Evolutionary conservation across 2,113 vertebrate genomes (phyloP).

Genomic region (Colaptes auratus): DNA sequence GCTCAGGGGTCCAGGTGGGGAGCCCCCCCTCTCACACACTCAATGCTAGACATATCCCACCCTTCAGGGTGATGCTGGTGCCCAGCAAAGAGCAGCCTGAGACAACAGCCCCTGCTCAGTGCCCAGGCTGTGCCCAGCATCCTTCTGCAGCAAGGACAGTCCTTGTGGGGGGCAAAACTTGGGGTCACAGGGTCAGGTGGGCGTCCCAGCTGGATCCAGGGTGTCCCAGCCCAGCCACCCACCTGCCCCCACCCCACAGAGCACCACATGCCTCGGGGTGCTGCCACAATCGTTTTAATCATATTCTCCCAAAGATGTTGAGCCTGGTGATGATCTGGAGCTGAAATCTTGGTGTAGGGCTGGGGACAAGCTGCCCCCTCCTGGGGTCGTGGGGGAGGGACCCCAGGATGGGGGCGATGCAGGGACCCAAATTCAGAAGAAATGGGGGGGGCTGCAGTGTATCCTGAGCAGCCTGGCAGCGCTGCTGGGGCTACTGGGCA

Average conservation of each 20-base stretch:
- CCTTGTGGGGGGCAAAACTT: accelerated
- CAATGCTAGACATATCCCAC: accelerated
- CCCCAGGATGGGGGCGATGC: not conserved
- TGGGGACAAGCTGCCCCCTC: not conserved
- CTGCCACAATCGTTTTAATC: not conserved
- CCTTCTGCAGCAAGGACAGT: not conserved
- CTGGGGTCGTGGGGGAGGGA: not conserved
- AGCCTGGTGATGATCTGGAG: not conserved
- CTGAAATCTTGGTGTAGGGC: accelerated
- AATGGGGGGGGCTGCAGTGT: not conserved
- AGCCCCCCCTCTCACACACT: not conserved
- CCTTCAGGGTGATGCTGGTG: not conserved
- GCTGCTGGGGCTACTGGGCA: not conserved
- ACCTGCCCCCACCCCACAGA: not conserved
- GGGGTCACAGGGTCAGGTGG: accelerated
- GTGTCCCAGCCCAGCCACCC: not conserved
- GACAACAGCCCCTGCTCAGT: not conserved
- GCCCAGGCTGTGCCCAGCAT: not conserved
- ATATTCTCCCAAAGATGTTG: not conserved
- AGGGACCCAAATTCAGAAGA: not conserved
- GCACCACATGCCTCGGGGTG: accelerated
- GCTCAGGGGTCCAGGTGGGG: not conserved
- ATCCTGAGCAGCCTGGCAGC: accelerated
- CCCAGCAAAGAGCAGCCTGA: not conserved
- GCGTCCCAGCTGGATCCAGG: accelerated